Conservation (phyloP, 2,797 vertebrate species). For the Hyperoplus immaculatus region DNA sequence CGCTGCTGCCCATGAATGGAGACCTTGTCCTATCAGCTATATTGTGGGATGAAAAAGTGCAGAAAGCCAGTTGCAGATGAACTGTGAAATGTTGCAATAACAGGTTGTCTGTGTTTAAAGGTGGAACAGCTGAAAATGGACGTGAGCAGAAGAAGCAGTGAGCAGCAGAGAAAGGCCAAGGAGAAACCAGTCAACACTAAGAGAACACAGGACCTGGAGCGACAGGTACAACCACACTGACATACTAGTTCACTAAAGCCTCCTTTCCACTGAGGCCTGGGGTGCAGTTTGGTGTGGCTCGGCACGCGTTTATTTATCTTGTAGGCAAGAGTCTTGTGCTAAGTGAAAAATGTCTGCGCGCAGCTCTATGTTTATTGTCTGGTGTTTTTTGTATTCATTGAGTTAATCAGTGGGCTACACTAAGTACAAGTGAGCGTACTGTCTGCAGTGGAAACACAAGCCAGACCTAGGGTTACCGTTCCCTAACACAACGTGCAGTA, state of each 20-base stretch:
- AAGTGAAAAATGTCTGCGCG: too few species aligned
- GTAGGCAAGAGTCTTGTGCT: not conserved
- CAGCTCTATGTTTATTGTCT: too few species aligned
- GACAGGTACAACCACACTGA: conserved; percentile 80
- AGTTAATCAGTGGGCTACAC: too few species aligned
- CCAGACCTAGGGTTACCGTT: too few species aligned
- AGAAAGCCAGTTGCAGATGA: not conserved
- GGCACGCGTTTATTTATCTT: too few species aligned
- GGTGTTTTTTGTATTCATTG: too few species aligned
- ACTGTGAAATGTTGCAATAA: conserved; percentile 2
- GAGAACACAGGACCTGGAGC: conserved; percentile 92
- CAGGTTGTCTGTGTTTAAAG: conserved; percentile 72
- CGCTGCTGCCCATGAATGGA: not conserved
- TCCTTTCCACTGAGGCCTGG: too few species aligned
- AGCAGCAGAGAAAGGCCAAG: conserved; percentile 86
- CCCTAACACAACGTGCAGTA: too few species aligned
- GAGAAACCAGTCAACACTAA: conserved; percentile 88
- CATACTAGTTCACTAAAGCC: not conserved
- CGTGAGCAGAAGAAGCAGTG: conserved; percentile 79
- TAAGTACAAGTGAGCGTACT: too few species aligned
- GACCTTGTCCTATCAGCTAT: not conserved
- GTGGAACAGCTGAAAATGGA: conserved; percentile 90
- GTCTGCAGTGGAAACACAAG: too few species aligned
- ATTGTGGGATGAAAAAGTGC: not conserved
- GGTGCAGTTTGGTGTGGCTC: too few species aligned